Conservation (phyloP, 1,140 invertebrate genomes). For the Drosophila punjabiensis region DNA sequence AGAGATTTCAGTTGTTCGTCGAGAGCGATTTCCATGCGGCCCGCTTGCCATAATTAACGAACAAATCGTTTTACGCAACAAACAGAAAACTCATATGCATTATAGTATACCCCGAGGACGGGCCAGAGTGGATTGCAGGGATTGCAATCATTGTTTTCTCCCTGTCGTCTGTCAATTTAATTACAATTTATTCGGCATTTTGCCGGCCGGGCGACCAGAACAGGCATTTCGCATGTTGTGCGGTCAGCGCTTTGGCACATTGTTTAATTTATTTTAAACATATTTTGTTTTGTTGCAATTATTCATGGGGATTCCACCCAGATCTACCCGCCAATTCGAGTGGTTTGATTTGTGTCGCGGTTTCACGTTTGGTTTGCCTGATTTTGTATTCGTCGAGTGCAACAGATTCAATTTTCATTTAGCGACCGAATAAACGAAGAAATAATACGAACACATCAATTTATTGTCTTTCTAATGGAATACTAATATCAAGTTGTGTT, state of each 20-base stretch:
- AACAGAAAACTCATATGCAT: conserved; percentile 37
- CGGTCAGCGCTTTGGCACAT: conserved; percentile 69
- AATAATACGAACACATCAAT: conserved; percentile 21
- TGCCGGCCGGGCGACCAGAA: conserved; percentile 25
- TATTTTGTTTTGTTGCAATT: conserved; percentile 69
- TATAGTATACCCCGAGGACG: conserved; percentile 11
- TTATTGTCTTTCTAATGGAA: conserved; percentile 17
- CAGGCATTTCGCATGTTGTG: conserved; percentile 56
- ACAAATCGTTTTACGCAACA: conserved; percentile 60
- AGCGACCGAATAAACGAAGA: conserved; percentile 16
- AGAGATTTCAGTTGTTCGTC: conserved; percentile 55
- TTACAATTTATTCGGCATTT: conserved; percentile 75
- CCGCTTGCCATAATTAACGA: conserved; percentile 68
- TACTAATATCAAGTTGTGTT: not conserved
- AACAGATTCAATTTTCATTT: conserved; percentile 46
- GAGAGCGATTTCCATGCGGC: conserved; percentile 38
- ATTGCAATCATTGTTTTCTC: conserved; percentile 21
- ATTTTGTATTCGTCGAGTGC: conserved; percentile 28
- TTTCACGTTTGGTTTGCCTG: conserved; percentile 44
- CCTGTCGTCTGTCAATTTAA: conserved; percentile 70
- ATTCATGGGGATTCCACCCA: conserved; percentile 31
- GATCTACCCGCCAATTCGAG: conserved; percentile 14
- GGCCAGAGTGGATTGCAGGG: conserved; percentile 11
- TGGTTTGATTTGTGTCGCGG: conserved; percentile 62
- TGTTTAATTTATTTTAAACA: conserved; percentile 76